A percentile compares a stretch with the other conserved stretches of the same genome.
phyloP scores from a whole-genome alignment of 2,113 vertebrate species.

The Oncorhynchus clarkii region DNA sequence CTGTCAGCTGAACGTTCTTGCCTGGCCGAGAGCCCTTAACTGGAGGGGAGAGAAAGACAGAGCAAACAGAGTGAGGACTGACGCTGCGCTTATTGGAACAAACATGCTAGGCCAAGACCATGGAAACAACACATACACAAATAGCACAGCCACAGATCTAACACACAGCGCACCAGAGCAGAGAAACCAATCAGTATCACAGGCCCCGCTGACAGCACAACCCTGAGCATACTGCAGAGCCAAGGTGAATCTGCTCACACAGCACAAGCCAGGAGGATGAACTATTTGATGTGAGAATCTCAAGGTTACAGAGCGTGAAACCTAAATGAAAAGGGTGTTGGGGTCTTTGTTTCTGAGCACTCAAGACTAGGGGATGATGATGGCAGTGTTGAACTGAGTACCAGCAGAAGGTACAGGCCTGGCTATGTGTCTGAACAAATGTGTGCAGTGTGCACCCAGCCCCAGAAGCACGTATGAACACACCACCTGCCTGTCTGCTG shows the following conservation, averaged over 20 bases:
- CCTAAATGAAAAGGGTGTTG: too few species aligned
- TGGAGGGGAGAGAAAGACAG: neutral
- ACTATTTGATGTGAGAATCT: too few species aligned
- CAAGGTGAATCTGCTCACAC: neutral
- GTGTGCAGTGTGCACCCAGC: too few species aligned
- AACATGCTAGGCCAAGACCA: neutral
- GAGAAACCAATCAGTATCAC: neutral
- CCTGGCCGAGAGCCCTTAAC: constrained; percentile 95
- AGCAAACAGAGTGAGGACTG: neutral
- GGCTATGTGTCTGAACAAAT: too few species aligned
- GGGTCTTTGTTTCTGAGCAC: too few species aligned
- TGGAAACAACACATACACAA: neutral
- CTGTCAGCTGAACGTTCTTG: constrained; percentile 95
- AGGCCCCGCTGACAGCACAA: neutral
- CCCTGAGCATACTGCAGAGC: neutral
- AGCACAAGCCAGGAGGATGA: neutral
- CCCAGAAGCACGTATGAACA: too few species aligned
- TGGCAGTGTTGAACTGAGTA: too few species aligned
- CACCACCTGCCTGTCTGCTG: too few species aligned
- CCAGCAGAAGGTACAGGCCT: too few species aligned
- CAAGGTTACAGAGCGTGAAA: too few species aligned
- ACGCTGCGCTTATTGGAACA: neutral
- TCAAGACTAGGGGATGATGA: too few species aligned
- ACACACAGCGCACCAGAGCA: neutral
- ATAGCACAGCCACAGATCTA: neutral